Conservation (phyloP, 2,888 invertebrate species). For the Dioctria linearis region DNA sequence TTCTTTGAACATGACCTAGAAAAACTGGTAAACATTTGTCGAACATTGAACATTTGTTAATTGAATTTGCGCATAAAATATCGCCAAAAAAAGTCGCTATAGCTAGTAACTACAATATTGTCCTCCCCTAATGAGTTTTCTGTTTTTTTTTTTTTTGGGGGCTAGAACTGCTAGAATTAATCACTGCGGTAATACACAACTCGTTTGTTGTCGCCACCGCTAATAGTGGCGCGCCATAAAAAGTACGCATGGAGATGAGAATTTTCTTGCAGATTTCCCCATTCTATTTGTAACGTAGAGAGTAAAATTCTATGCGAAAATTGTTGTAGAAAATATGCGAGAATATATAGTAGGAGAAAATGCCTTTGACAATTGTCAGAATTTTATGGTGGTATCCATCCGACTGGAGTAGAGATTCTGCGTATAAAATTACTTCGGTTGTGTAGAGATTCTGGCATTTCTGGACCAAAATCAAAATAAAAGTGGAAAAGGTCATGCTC, state of each 20-base stretch:
- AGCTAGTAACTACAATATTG: too few species aligned
- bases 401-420: conserved; percentile 6
- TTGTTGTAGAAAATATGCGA: too few species aligned
- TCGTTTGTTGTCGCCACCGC: neutral
- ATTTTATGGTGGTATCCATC: too few species aligned
- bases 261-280: neutral
- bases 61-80: neutral
- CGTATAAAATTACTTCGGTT: neutral
- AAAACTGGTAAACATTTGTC: neutral
- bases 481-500: conserved; percentile 25
- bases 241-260: neutral
- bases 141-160: neutral
- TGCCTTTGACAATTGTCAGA: too few species aligned
- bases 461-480: neutral
- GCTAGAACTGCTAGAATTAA: neutral
- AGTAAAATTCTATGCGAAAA: too few species aligned
- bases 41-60: neutral
- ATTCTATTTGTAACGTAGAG: too few species aligned
- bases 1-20: neutral
- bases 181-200: neutral
- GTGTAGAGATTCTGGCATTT: neutral
- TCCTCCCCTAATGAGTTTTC: too few species aligned
- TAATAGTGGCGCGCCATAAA: too few species aligned
- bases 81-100: neutral
- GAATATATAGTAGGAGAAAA: too few species aligned